Evolutionary conservation across 2,113 vertebrate genomes (phyloP).

Genomic region (Misgurnus mizolepis): DNA sequence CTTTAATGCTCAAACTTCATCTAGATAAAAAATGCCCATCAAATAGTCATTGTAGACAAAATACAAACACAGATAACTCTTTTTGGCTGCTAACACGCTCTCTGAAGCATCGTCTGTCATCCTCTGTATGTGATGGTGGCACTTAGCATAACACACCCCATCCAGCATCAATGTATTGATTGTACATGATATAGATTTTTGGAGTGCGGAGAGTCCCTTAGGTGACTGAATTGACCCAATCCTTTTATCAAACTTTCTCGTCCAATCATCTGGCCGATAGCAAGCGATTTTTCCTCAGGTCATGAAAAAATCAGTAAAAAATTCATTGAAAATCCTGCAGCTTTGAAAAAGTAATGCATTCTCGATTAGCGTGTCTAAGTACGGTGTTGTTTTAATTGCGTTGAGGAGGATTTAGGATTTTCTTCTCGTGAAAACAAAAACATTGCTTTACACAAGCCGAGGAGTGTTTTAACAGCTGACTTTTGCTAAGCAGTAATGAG

Average conservation of each 20-base stretch:
- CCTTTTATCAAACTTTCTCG: neutral
- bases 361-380: neutral
- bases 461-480: conserved; percentile 23
- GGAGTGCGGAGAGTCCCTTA: neutral
- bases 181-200: conserved; percentile 20
- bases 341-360: neutral
- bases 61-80: neutral
- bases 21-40: neutral
- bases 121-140: neutral
- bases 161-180: conserved; percentile 2
- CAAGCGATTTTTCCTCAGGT: neutral
- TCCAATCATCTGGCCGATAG: neutral
- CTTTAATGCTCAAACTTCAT: too few relatives aligned
- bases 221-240: neutral
- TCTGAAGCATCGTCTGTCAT: neutral
- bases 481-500: conserved; percentile 7
- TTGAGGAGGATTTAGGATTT: neutral
- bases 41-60: neutral
- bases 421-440: neutral
- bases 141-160: conserved; percentile 10
- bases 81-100: neutral
- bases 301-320: too few relatives aligned
- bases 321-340: neutral
- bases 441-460: neutral
- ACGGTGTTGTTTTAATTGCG: neutral